Conservation (phyloP, 1,140 invertebrate species). For the Aphelinus atriplicis region DNA sequence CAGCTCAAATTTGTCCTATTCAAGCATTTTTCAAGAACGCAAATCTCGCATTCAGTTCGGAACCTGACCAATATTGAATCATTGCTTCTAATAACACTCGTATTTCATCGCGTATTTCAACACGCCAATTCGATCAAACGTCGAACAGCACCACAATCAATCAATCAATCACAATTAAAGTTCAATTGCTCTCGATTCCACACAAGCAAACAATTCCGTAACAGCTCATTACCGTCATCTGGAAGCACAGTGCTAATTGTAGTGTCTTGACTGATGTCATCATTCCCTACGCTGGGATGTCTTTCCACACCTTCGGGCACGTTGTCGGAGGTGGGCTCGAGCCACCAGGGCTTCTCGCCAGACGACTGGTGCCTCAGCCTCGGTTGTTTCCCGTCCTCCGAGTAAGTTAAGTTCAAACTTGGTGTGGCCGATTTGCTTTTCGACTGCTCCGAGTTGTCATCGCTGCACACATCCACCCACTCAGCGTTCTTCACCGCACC, state of each 20-base stretch:
- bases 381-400: constrained; percentile 48
- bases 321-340: constrained; percentile 67
- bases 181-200: too few species aligned
- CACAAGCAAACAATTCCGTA: too few species aligned
- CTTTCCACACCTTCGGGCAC: constrained; percentile 70
- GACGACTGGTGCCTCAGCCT: constrained; percentile 65
- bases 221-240: constrained; percentile 56
- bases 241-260: constrained; percentile 61
- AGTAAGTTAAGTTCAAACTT: constrained; percentile 50
- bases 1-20: too few species aligned
- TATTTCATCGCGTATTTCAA: too few species aligned
- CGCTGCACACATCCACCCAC: constrained; percentile 53
- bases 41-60: too few species aligned
- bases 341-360: constrained; percentile 73
- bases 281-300: constrained; percentile 50
- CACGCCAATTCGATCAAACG: too few species aligned
- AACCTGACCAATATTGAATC: too few species aligned
- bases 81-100: too few species aligned
- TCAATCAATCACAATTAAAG: too few species aligned
- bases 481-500: constrained; percentile 52
- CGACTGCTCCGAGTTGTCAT: constrained; percentile 52
- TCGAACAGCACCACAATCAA: too few species aligned
- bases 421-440: constrained; percentile 49
- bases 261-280: constrained; percentile 62
- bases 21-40: too few species aligned